Percentiles rank a stretch among this genome's conserved stretches.
These are phyloP conservation scores for Peromyscus aztecus DNA, from an alignment of 2,797 vertebrate species.

Conservation along the genomic window DNA sequence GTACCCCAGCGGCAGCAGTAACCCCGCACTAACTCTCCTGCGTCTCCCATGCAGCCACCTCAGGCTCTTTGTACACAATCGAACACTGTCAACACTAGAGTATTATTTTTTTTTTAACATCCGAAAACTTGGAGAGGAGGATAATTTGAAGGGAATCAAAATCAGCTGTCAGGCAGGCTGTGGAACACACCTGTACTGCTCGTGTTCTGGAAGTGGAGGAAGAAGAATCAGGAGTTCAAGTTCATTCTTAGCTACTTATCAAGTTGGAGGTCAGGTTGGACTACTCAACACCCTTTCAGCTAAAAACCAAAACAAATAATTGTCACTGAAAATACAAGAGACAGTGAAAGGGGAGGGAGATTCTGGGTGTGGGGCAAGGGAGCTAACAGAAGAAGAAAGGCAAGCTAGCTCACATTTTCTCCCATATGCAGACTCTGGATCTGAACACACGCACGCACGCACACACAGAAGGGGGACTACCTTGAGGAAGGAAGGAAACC, in stretches of 20 bases:
- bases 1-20: rapidly evolving
- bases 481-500: neutral
- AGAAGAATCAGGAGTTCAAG: neutral
- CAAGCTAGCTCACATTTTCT: neutral
- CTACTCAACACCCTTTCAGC: neutral
- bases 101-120: neutral
- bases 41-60: neutral
- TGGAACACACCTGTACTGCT: neutral
- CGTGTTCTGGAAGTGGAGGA: neutral
- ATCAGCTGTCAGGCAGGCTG: neutral
- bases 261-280: neutral
- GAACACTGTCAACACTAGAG: neutral
- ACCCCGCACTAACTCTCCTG: neutral
- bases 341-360: neutral
- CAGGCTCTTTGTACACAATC: neutral
- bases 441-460: neutral
- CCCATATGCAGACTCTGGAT: neutral
- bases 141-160: neutral
- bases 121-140: neutral
- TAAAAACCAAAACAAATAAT: neutral
- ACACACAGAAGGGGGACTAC: neutral
- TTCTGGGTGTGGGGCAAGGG: too few relatives aligned
- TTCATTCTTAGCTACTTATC: neutral
- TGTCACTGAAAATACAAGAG: neutral
- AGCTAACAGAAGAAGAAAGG: neutral